These are phyloP conservation scores for Malurus cyaneus DNA, from an alignment of 2,113 vertebrate species.

Conservation along the genomic window DNA sequence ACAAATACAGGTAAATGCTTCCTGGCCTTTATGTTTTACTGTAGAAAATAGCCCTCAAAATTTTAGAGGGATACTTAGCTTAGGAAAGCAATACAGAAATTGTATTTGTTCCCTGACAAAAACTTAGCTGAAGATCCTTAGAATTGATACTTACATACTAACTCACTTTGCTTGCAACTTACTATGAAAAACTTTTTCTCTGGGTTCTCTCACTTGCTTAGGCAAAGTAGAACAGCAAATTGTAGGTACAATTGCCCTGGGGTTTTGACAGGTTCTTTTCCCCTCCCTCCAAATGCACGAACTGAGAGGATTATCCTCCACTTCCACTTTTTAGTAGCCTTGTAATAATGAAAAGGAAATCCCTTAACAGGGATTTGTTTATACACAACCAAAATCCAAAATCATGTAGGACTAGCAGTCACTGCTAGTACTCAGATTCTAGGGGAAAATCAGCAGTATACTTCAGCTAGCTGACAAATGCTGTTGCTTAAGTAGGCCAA, in stretches of 20 bases:
- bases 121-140: not conserved
- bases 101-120: not conserved
- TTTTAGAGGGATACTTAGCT: not conserved
- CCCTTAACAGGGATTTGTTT: not conserved
- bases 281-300: not conserved
- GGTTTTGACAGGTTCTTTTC: not conserved
- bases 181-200: not conserved
- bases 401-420: not conserved
- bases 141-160: not conserved
- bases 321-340: not conserved
- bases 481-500: not conserved
- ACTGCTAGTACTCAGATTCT: not conserved
- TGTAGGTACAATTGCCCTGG: not conserved
- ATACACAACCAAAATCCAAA: not conserved
- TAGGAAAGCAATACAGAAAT: not conserved
- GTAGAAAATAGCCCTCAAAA: not conserved
- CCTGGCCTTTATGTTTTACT: not conserved
- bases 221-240: not conserved
- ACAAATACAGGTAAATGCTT: not conserved
- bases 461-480: not conserved
- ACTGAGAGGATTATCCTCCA: not conserved
- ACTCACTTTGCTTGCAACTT: not conserved
- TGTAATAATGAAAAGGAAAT: not conserved
- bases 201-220: not conserved
- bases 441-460: not conserved